phyloP scores from a whole-genome alignment of 2,113 vertebrate genomes.

The Patagioenas fasciata region DNA sequence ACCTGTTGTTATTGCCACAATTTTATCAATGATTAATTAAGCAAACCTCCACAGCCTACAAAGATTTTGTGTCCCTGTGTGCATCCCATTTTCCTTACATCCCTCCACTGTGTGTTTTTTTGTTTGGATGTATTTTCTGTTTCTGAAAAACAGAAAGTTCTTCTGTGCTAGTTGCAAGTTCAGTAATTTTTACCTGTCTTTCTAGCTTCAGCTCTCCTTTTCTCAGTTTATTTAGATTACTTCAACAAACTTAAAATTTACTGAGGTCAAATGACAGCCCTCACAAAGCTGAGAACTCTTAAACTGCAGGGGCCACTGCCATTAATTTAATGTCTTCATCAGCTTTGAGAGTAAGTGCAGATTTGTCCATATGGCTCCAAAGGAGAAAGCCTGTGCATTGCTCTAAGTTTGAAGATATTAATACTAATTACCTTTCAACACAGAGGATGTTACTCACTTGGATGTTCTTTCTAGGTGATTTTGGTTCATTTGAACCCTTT shows the following conservation, averaged over 20 bases:
- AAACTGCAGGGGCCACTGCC: accelerated
- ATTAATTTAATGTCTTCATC: not conserved
- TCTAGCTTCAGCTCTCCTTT: not conserved
- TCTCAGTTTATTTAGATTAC: not conserved
- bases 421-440: not conserved
- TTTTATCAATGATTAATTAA: not conserved
- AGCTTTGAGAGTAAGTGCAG: not conserved
- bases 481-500: not conserved
- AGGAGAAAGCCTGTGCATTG: not conserved
- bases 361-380: not conserved
- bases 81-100: not conserved
- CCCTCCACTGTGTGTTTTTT: no score
- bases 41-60: not conserved
- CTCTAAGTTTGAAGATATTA: not conserved
- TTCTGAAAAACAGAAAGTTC: not conserved
- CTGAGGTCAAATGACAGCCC: not conserved
- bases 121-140: no score
- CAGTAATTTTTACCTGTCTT: not conserved
- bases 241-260: not conserved
- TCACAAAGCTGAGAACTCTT: not conserved
- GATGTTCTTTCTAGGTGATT: not conserved
- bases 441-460: not conserved
- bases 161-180: not conserved
- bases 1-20: not conserved
- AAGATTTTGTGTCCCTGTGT: not conserved